phyloP scores from a whole-genome alignment of 2,888 invertebrate genomes.

The Ochlodes sylvanus region DNA sequence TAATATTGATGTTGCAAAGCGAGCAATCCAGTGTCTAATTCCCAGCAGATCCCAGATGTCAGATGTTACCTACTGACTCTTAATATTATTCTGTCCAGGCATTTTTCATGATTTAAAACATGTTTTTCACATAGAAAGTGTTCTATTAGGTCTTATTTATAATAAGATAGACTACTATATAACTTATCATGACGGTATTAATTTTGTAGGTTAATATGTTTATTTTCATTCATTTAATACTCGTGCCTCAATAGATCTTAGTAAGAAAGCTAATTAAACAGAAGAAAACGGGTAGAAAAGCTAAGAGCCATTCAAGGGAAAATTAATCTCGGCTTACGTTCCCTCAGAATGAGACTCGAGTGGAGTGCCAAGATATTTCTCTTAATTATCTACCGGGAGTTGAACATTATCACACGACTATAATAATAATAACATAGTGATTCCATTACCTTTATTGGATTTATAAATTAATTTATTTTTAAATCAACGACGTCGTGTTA shows the following conservation, averaged over 20 bases:
- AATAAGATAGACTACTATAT: too few species aligned
- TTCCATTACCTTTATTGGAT: conserved; percentile 1
- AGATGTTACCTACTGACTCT: too few species aligned
- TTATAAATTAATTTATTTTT: not conserved
- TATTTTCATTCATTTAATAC: not conserved
- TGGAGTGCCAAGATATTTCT: conserved; percentile 6
- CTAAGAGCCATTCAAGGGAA: conserved; percentile 10
- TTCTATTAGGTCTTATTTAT: too few species aligned
- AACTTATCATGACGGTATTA: too few species aligned
- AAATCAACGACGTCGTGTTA: not conserved
- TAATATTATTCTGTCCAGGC: too few species aligned
- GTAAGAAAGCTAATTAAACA: conserved; percentile 1
- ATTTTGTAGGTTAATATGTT: too few species aligned
- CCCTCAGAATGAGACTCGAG: not conserved
- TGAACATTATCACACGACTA: not conserved
- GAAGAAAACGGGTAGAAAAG: conserved; percentile 9
- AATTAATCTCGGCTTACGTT: conserved; percentile 8
- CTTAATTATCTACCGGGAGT: not conserved
- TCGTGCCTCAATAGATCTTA: not conserved
- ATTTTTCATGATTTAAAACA: too few species aligned
- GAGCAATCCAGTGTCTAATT: too few species aligned
- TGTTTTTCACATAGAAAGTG: too few species aligned
- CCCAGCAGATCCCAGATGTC: too few species aligned
- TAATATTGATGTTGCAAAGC: too few species aligned
- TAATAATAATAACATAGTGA: conserved; percentile 3